Conservation (phyloP, 2,797 vertebrate genomes). For the Lateolabrax maculatus region DNA sequence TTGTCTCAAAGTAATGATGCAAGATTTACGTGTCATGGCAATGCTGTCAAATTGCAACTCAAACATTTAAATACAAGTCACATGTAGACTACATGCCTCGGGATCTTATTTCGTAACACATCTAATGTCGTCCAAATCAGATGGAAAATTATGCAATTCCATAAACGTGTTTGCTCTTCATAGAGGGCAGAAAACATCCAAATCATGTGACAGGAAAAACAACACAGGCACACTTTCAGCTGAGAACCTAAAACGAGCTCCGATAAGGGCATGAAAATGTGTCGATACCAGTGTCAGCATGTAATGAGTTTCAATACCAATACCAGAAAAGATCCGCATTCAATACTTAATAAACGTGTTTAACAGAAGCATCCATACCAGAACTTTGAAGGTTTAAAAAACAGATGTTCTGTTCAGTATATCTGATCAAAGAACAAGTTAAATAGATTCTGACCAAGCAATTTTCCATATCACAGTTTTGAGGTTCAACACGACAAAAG, state of each 20-base stretch:
- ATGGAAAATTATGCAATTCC: background rate
- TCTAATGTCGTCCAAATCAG: background rate
- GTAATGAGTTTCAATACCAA: background rate
- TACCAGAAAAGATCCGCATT: background rate
- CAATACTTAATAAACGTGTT: background rate
- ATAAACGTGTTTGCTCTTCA: background rate
- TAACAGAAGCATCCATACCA: background rate
- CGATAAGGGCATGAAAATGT: background rate
- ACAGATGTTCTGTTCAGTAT: background rate
- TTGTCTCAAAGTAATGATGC: slow-evolving; percentile 4
- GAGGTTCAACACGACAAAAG: background rate
- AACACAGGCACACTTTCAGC: background rate
- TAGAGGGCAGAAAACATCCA: background rate
- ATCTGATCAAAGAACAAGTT: background rate
- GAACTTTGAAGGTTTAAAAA: background rate
- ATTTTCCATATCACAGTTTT: background rate
- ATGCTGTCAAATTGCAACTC: slow-evolving; percentile 6
- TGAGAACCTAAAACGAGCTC: background rate
- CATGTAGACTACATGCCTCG: background rate
- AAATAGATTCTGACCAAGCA: background rate
- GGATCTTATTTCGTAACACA: background rate
- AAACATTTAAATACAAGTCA: slow-evolving; percentile 7
- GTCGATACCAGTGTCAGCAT: background rate
- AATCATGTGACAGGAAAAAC: background rate
- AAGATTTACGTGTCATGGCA: slow-evolving; percentile 25